These are phyloP conservation scores for Drosophila sechellia DNA, from an alignment of 1,140 invertebrate species.

Conservation along the genomic window DNA sequence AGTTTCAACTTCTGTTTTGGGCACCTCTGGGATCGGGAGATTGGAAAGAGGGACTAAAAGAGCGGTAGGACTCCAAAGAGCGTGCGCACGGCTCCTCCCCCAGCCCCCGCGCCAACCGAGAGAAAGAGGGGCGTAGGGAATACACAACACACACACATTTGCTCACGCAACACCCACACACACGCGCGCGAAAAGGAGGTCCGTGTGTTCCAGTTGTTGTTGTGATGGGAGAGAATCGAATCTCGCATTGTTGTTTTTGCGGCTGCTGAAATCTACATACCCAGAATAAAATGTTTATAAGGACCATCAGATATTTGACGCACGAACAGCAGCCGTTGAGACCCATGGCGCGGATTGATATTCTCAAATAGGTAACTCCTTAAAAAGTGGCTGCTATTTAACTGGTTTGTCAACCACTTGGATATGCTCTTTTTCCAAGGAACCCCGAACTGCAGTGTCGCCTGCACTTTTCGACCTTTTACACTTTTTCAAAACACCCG, in stretches of 20 bases:
- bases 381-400: conserved; percentile 28
- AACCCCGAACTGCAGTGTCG: conserved; percentile 29
- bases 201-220: conserved; percentile 64
- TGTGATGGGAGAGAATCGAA: conserved; percentile 29
- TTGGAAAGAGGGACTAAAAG: background rate
- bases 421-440: conserved; percentile 41
- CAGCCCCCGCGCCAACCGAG: conserved; percentile 1
- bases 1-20: background rate
- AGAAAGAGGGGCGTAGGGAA: conserved; percentile 56
- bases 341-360: conserved; percentile 85
- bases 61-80: conserved; percentile 44
- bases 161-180: conserved; percentile 30
- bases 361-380: conserved; percentile 22
- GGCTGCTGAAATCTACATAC: conserved; percentile 85
- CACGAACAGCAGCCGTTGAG: conserved; percentile 88
- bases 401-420: conserved; percentile 57
- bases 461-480: conserved; percentile 32
- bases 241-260: conserved; percentile 43
- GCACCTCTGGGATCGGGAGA: conserved; percentile 5
- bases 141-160: conserved; percentile 36
- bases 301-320: conserved; percentile 89
- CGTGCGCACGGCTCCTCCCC: conserved; percentile 54
- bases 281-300: conserved; percentile 90
- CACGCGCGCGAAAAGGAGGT: conserved; percentile 21
- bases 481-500: conserved; percentile 15